phyloP scores from a whole-genome alignment of 2,113 vertebrate species.

The Oreamnos americanus region DNA sequence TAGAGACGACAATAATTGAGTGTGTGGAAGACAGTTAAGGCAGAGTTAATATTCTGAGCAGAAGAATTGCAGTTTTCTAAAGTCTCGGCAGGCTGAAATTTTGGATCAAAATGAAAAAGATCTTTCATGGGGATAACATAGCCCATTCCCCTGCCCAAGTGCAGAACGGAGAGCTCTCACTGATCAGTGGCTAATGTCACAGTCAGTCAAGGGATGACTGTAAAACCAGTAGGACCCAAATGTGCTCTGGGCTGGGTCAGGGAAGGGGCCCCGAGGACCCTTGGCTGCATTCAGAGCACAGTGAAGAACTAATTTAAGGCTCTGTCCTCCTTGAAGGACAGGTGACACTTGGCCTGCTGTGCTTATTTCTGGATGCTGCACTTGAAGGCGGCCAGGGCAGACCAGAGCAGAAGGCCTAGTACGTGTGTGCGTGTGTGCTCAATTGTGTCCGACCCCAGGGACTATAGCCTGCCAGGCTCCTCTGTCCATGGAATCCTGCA shows the following conservation, averaged over 20 bases:
- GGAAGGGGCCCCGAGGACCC: fast-evolving
- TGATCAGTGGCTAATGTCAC: not conserved
- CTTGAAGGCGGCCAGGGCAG: not conserved
- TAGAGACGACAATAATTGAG: not conserved
- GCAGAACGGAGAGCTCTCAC: not conserved
- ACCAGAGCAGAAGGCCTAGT: not conserved
- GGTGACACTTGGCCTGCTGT: not conserved
- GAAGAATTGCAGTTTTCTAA: not conserved
- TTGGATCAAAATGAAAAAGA: not conserved
- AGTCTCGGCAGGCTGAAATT: not conserved
- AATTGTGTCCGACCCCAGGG: not conserved
- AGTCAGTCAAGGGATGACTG: not conserved
- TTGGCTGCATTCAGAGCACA: not conserved
- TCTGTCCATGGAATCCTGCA: not conserved
- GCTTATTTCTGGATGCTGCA: not conserved
- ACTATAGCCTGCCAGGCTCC: not conserved
- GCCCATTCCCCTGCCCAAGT: not conserved
- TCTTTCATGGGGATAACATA: not conserved
- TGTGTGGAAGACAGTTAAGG: not conserved
- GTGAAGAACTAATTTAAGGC: not conserved
- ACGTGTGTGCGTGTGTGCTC: not conserved
- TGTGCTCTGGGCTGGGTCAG: fast-evolving
- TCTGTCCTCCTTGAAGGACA: not conserved
- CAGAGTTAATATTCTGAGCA: slow-evolving; percentile 15
- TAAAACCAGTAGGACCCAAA: not conserved